phyloP scores from a whole-genome alignment of 2,797 vertebrate genomes.

The Menidia menidia region DNA sequence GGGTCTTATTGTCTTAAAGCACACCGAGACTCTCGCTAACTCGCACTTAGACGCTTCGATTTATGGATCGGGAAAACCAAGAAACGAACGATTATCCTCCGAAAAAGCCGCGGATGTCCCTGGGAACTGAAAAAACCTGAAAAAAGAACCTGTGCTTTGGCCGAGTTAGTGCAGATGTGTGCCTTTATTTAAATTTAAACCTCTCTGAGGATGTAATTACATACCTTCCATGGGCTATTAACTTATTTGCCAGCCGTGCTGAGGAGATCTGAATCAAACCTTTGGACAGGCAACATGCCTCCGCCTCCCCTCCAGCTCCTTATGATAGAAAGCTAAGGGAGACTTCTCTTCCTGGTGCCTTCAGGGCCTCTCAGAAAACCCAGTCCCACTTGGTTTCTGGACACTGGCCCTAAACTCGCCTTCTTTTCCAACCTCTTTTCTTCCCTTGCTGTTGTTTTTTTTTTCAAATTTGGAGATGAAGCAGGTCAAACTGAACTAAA shows the following conservation, averaged over 20 bases:
- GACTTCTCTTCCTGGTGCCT: too few species aligned
- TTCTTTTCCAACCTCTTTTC: slow-evolving; percentile 21
- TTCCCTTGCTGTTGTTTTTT: not conserved
- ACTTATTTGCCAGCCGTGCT: not conserved
- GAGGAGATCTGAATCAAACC: slow-evolving; percentile 4
- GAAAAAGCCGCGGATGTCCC: too few species aligned
- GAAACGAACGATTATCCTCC: not conserved
- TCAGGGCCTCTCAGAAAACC: too few species aligned
- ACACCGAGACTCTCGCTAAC: not conserved
- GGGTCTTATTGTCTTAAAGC: too few species aligned
- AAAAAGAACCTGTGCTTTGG: too few species aligned
- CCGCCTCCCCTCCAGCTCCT: slow-evolving; percentile 5
- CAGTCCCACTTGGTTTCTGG: too few species aligned
- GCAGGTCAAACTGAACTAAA: too few species aligned
- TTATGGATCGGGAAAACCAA: not conserved
- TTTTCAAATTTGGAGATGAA: too few species aligned
- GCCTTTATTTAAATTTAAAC: too few species aligned
- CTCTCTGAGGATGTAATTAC: slow-evolving; percentile 14
- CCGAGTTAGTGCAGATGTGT: too few species aligned
- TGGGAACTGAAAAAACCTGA: not conserved
- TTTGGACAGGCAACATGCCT: not conserved
- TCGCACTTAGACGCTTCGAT: not conserved
- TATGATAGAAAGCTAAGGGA: too few species aligned
- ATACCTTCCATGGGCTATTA: slow-evolving; percentile 7
- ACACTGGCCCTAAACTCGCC: too few species aligned